phyloP scores from a whole-genome alignment of 2,888 invertebrate species.

The Macaria liturata region DNA sequence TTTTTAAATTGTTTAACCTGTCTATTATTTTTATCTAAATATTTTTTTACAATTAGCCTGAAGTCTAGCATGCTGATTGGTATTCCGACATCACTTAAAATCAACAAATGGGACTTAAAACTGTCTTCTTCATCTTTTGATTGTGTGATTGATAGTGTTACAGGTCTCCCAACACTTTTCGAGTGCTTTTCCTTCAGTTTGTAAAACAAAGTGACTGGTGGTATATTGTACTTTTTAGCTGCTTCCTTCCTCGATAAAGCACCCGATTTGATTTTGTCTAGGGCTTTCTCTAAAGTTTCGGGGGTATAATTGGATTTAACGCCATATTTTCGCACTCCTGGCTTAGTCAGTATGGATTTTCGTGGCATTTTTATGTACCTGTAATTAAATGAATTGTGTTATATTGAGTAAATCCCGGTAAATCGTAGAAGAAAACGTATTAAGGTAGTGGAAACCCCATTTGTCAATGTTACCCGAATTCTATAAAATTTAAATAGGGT shows the following conservation, averaged over 20 bases:
- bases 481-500: conserved; percentile 1
- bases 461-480: conserved; percentile 4
- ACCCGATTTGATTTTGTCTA: conserved; percentile 4
- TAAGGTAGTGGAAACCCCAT: background rate
- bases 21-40: background rate
- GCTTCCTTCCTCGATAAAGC: conserved; percentile 7
- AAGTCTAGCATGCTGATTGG: background rate
- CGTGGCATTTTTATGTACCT: too few species aligned
- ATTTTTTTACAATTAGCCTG: background rate
- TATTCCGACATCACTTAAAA: background rate
- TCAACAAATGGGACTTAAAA: background rate
- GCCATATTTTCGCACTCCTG: conserved; percentile 7
- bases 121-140: background rate
- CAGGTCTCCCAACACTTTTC: conserved; percentile 1
- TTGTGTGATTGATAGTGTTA: too few species aligned
- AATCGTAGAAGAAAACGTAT: background rate
- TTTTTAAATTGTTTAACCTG: background rate
- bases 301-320: conserved; percentile 5
- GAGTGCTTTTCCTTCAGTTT: conserved; percentile 2
- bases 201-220: background rate
- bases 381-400: background rate
- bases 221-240: conserved; percentile 8
- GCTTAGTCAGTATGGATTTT: conserved; percentile 2
- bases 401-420: background rate
- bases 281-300: conserved; percentile 3